Conservation (phyloP, 2,888 invertebrate species). For the Pegoplata infirma region DNA sequence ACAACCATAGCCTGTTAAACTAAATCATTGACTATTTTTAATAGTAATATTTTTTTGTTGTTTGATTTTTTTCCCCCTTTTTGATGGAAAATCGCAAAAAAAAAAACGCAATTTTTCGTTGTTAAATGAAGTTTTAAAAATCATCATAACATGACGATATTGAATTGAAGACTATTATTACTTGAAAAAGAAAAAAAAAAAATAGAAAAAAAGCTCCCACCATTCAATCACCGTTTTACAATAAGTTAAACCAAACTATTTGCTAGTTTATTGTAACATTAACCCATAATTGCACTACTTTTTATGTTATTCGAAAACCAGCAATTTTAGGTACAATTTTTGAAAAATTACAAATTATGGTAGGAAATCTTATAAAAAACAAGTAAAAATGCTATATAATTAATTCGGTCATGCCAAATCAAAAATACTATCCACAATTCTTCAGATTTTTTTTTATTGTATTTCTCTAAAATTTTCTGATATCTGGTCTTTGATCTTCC, state of each 20-base stretch:
- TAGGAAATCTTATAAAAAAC: no score
- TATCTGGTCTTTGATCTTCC: no score
- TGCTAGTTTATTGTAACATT: conserved; percentile 5
- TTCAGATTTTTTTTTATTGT: no score
- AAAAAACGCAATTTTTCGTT: conserved; percentile 38
- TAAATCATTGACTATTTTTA: conserved; percentile 54
- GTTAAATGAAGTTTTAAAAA: conserved; percentile 48
- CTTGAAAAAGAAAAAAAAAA: conserved; percentile 38
- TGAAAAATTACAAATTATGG: no score
- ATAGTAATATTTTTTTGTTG: conserved; percentile 34
- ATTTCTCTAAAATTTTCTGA: no score
- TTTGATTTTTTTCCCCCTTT: conserved; percentile 29
- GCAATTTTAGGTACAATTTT: no score
- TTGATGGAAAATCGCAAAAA: conserved; percentile 3
- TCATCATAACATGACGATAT: conserved; percentile 47
- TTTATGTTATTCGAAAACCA: no score
- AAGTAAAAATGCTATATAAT: no score
- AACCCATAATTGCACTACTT: no score
- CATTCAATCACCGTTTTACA: conserved; percentile 42
- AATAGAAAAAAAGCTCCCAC: conserved; percentile 45
- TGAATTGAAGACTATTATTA: conserved; percentile 36
- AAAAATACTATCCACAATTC: no score
- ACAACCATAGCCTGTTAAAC: conserved; percentile 43
- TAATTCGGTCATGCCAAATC: no score
- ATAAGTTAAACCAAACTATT: conserved; percentile 36